Percentiles rank a stretch among this genome's conserved stretches.
These are phyloP conservation scores for Anoplolepis gracilipes DNA, from an alignment of 1,140 invertebrate species.

Conservation along the genomic window DNA sequence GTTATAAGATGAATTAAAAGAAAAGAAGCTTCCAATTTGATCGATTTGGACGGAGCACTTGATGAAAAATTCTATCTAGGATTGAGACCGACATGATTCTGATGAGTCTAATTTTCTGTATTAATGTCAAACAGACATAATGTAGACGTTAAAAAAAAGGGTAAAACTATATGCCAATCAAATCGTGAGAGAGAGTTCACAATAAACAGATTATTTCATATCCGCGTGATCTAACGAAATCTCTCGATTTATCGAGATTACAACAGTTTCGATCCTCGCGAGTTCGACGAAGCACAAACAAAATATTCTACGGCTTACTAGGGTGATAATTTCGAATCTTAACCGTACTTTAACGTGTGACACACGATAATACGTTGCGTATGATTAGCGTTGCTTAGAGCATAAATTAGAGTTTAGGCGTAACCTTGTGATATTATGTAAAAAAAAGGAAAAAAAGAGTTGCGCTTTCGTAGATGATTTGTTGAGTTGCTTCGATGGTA, in stretches of 20 bases:
- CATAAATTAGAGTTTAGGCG: conserved; percentile 71
- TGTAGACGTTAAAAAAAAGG: background rate
- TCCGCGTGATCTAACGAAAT: conserved; percentile 4
- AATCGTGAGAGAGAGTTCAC: background rate
- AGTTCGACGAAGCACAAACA: conserved; percentile 57
- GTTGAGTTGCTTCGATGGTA: conserved; percentile 73
- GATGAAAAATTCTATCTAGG: background rate
- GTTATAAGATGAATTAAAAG: conserved; percentile 70
- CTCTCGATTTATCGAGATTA: background rate
- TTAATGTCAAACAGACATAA: background rate
- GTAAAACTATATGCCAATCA: background rate
- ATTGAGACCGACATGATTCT: background rate
- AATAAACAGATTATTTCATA: background rate
- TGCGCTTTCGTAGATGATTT: conserved; percentile 78
- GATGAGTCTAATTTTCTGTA: conserved; percentile 4
- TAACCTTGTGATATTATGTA: conserved; percentile 82
- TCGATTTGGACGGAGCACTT: background rate
- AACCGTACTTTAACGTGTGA: conserved; percentile 13
- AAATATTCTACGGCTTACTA: conserved; percentile 49
- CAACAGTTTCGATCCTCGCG: background rate
- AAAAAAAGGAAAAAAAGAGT: conserved; percentile 15
- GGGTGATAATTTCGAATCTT: conserved; percentile 26
- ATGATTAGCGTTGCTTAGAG: conserved; percentile 71
- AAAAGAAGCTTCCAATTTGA: background rate
- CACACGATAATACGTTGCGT: conserved; percentile 22